Evolutionary conservation across 2,113 vertebrate species (phyloP).

Genomic region (Phrynosoma blainvillii): DNA sequence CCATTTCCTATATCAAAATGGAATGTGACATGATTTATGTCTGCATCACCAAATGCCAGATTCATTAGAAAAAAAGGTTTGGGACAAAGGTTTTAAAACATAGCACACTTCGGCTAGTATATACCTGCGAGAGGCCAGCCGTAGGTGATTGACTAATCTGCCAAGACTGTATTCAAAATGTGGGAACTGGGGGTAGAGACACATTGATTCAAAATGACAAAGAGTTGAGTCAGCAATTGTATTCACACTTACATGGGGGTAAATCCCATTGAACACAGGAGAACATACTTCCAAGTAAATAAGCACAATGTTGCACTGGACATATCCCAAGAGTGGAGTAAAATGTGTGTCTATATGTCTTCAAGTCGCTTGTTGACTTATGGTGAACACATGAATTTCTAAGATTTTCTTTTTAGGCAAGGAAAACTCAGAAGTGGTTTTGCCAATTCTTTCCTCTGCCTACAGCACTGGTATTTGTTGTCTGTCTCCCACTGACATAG

Average conservation of each 20-base stretch:
- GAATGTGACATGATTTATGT: not conserved
- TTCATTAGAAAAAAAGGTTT: not conserved
- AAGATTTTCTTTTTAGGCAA: no score
- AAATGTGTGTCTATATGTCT: no score
- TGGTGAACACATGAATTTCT: no score
- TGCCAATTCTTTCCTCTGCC: no score
- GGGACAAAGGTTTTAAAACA: not conserved
- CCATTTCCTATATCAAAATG: slow-evolving; percentile 8
- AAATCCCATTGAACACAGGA: not conserved
- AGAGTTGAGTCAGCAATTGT: not conserved
- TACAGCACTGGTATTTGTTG: no score
- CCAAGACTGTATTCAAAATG: not conserved
- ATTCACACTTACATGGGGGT: not conserved
- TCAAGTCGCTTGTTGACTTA: no score
- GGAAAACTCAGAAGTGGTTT: no score
- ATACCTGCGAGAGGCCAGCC: not conserved
- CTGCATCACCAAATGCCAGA: not conserved
- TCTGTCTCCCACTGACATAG: no score
- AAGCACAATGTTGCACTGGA: not conserved
- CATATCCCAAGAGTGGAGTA: not conserved
- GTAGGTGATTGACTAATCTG: slow-evolving; percentile 2
- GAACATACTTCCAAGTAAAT: not conserved
- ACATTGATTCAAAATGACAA: not conserved
- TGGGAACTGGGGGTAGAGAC: not conserved
- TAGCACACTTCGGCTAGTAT: no score